phyloP scores from a whole-genome alignment of 2,113 vertebrate species.

The Oryctolagus cuniculus region DNA sequence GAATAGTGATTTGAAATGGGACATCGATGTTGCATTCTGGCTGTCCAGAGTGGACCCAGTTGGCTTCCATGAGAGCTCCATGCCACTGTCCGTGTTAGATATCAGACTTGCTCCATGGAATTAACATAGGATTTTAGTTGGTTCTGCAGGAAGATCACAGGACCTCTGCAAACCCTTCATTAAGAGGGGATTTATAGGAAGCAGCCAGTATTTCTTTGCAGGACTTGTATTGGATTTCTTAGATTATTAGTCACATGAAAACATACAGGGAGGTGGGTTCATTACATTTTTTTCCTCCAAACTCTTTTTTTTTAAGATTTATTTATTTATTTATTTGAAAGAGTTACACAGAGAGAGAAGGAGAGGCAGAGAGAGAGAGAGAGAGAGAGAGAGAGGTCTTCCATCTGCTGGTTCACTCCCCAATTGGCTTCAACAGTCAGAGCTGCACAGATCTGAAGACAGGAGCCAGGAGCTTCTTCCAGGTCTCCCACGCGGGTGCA shows the following conservation, averaged over 20 bases:
- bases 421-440: no score
- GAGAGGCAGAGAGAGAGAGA: no score
- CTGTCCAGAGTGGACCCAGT: not conserved
- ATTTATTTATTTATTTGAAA: no score
- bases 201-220: not conserved
- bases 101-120: not conserved
- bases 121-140: not conserved
- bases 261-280: not conserved
- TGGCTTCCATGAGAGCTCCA: not conserved
- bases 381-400: no score
- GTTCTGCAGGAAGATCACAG: not conserved
- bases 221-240: not conserved
- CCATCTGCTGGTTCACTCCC: no score
- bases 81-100: not conserved
- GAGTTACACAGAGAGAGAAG: no score
- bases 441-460: no score
- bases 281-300: not conserved
- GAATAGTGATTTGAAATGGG: not conserved
- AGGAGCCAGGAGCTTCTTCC: no score
- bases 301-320: not conserved
- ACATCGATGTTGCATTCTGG: not conserved
- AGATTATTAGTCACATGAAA: not conserved
- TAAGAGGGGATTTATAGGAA: not conserved
- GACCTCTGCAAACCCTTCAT: not conserved
- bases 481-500: no score